Evolutionary conservation across 2,888 invertebrate genomes (phyloP), one percentile per base, ranked within the genome.

Genomic region (Shargacucullia verbasci): DNA sequence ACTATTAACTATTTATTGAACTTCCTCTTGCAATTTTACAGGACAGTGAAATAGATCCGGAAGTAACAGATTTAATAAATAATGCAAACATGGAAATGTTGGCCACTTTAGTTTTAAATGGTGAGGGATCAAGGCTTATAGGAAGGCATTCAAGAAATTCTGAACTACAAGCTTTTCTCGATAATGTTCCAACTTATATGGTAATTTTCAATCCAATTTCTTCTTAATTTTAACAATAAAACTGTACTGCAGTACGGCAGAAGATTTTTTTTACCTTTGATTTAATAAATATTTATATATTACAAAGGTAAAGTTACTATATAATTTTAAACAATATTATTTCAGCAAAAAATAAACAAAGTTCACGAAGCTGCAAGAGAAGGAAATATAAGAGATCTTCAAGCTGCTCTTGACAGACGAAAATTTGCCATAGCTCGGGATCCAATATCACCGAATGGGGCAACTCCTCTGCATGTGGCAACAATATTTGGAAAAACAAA

Each of bases 371-470:
- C 98, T 31, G 97, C 98, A 14, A 95, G 96, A 76, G 96, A 97
- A 74, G 99, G 99, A 4, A 97, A 97, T 81, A 94, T 99, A 68
- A 94, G 97, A 75, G 97, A 98, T 76, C 94, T 99, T 52, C 98
- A 98, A 88, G 96, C 97, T 73, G 96, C 98, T 0, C 88, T 98
- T 79, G 98, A 99, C 89, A 94, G 98, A 71, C 96, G 98, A 82
- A 98, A 98, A 95, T 97, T 99, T 84, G 98, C 98, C 0, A 96
- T 98, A 61, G 98, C 98, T 14, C 96, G 97, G 75, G 98, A 99
- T 86, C 96, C 96, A 59, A 95, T 96, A 70, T 97, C 97, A n/a
- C 96, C 97, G 0, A 96, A 97, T 76, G 97, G 98, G 2, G 96
- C 98, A 14, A 97, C 98, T 2, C 98, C 98, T 0, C 92, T 98